These are phyloP conservation scores for Heterotis niloticus DNA, from an alignment of 2,113 vertebrate species.

Conservation along the genomic window DNA sequence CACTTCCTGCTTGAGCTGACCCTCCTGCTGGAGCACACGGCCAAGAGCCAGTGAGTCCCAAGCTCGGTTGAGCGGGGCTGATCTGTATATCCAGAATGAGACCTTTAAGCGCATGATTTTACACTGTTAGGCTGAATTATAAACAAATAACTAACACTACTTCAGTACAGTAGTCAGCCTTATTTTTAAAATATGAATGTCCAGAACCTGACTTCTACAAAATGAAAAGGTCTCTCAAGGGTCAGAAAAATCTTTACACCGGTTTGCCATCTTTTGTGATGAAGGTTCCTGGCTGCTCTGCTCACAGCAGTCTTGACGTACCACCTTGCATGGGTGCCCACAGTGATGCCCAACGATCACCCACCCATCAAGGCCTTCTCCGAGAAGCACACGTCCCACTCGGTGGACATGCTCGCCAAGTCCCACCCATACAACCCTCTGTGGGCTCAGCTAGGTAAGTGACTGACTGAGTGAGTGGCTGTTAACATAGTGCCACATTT, in stretches of 20 bases:
- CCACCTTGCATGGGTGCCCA: slow-evolving; percentile 83
- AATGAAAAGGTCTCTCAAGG: no score
- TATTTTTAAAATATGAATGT: no score
- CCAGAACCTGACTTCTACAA: no score
- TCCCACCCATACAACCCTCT: slow-evolving; percentile 83
- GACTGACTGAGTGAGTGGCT: no score
- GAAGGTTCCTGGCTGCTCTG: slow-evolving; percentile 77
- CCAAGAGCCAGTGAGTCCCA: slow-evolving; percentile 76
- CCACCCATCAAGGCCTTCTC: slow-evolving; percentile 71
- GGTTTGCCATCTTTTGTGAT: no score
- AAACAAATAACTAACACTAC: no score
- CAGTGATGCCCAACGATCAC: slow-evolving; percentile 80
- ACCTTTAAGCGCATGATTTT: no score
- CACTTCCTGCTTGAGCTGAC: slow-evolving; percentile 78
- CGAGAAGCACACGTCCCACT: slow-evolving; percentile 75
- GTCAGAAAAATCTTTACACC: no score
- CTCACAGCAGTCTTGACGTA: slow-evolving; percentile 80
- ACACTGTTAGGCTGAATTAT: no score
- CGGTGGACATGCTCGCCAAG: slow-evolving; percentile 74
- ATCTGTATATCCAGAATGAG: not conserved
- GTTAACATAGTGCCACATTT: no score
- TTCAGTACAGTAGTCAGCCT: no score
- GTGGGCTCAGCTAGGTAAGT: slow-evolving; percentile 84
- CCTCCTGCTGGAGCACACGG: slow-evolving; percentile 72
- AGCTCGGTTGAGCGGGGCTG: not conserved